Evolutionary conservation across 2,797 vertebrate genomes (phyloP).

Genomic region (Borostomias antarcticus): DNA sequence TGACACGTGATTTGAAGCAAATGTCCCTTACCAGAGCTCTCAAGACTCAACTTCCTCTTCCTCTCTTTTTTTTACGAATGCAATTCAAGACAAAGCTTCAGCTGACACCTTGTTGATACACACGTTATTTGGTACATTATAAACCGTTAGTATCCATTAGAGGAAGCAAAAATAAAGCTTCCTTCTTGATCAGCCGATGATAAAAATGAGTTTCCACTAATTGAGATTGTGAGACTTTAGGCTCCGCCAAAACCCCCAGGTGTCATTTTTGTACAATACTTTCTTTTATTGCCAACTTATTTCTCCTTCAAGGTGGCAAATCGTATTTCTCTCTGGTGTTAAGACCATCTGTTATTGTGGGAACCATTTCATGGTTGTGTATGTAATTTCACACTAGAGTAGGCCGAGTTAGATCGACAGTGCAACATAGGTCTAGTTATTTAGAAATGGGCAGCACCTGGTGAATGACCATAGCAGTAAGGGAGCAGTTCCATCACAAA

Average conservation of each 20-base stretch:
- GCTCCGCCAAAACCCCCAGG: slow-evolving; percentile 38
- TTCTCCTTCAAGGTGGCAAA: slow-evolving; percentile 9
- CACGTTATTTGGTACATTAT: not conserved
- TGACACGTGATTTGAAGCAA: no score
- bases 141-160: not conserved
- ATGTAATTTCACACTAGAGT: slow-evolving; percentile 77
- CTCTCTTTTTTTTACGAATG: not conserved
- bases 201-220: slow-evolving; percentile 31
- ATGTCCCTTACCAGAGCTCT: no score
- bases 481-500: slow-evolving; percentile 22
- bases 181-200: slow-evolving; percentile 28
- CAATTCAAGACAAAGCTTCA: not conserved
- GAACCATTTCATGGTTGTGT: slow-evolving; percentile 74
- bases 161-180: not conserved
- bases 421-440: slow-evolving; percentile 59
- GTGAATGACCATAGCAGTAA: slow-evolving; percentile 41
- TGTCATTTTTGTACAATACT: slow-evolving; percentile 62
- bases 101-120: not conserved
- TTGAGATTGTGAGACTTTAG: slow-evolving; percentile 24
- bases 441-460: slow-evolving; percentile 59
- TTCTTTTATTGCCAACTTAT: slow-evolving; percentile 58
- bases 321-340: not conserved
- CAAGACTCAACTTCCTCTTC: not conserved
- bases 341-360: slow-evolving; percentile 17
- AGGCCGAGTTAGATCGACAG: slow-evolving; percentile 59